phyloP scores from a whole-genome alignment of 2,113 vertebrate genomes.

The Saimiri boliviensis region DNA sequence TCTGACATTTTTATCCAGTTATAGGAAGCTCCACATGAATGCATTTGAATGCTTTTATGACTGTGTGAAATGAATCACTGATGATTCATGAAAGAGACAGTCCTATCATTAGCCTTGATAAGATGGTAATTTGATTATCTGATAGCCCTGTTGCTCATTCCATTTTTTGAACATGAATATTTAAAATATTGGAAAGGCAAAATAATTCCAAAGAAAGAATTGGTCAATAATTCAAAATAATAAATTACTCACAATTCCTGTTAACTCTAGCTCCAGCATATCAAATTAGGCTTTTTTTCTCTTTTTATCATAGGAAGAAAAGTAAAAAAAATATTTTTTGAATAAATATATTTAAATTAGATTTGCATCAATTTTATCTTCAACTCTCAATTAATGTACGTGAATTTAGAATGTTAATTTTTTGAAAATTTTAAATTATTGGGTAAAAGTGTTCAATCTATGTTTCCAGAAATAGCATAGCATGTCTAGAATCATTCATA shows the following conservation, averaged over 20 bases:
- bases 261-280: conserved; percentile 62
- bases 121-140: conserved; percentile 84
- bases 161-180: conserved; percentile 84
- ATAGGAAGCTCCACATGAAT: background rate
- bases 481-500: background rate
- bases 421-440: background rate
- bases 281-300: background rate
- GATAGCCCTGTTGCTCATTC: conserved; percentile 82
- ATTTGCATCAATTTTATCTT: conserved; percentile 42
- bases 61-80: conserved; percentile 72
- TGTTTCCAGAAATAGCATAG: background rate
- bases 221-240: conserved; percentile 75
- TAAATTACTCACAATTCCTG: conserved; percentile 46
- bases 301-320: background rate
- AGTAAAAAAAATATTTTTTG: conserved; percentile 47
- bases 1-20: conserved; percentile 42
- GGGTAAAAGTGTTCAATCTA: background rate
- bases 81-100: conserved; percentile 77
- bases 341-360: conserved; percentile 49
- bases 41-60: conserved; percentile 67
- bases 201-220: conserved; percentile 76
- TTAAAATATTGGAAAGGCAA: conserved; percentile 80
- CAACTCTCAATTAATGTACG: background rate
- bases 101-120: conserved; percentile 82
- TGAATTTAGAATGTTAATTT: conserved; percentile 6